phyloP scores from a whole-genome alignment of 2,888 invertebrate genomes.

The Bombylius major region DNA sequence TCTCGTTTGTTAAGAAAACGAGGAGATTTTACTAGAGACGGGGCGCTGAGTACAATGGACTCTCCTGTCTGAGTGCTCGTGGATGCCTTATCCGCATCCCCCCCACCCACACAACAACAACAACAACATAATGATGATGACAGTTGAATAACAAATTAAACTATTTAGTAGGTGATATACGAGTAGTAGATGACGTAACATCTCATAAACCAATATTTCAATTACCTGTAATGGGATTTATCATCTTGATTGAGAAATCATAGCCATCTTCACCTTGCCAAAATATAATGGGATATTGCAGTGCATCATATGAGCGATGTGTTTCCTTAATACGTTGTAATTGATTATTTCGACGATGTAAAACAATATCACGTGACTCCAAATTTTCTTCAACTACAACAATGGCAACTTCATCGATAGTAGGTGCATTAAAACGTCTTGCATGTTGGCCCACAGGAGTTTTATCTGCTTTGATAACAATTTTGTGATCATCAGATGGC shows the following conservation, averaged over 20 bases:
- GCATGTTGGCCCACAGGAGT: slow-evolving; percentile 19
- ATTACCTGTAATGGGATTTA: not conserved
- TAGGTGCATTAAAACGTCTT: slow-evolving; percentile 21
- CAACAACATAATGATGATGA: no score
- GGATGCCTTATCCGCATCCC: no score
- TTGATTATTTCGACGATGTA: slow-evolving; percentile 17
- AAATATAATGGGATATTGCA: slow-evolving; percentile 23
- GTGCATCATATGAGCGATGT: slow-evolving; percentile 25
- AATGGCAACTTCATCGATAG: slow-evolving; percentile 20
- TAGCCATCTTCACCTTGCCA: not conserved
- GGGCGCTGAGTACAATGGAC: no score
- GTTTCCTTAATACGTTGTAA: slow-evolving; percentile 19
- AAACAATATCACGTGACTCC: slow-evolving; percentile 19
- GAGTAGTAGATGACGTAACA: no score
- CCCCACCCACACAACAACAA: no score
- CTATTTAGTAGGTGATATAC: not conserved
- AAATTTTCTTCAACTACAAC: slow-evolving; percentile 19
- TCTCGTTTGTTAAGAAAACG: no score
- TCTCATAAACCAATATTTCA: no score
- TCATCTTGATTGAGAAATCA: not conserved
- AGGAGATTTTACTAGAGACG: no score
- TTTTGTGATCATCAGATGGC: slow-evolving; percentile 17
- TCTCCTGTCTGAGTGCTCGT: no score
- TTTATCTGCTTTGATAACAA: slow-evolving; percentile 23
- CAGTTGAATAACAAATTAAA: no score